These are phyloP conservation scores for Melanophora roralis DNA, from an alignment of 2,888 invertebrate genomes.

Conservation along the genomic window DNA sequence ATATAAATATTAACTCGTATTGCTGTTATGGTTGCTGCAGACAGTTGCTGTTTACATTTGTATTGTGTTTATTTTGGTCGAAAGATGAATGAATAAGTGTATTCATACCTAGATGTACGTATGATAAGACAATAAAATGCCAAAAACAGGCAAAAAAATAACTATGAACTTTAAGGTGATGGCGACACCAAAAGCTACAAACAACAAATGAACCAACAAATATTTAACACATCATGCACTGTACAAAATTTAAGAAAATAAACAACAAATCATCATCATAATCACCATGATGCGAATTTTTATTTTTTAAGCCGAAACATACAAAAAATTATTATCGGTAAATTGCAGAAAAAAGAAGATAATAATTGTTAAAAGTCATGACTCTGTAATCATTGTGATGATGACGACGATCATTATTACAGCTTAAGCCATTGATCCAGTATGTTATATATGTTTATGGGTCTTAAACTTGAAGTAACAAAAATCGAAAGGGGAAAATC, in stretches of 20 bases:
- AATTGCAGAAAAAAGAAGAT: neutral
- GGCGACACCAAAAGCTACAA: conserved; percentile 41
- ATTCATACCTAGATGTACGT: conserved; percentile 43
- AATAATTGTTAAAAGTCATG: conserved; percentile 57
- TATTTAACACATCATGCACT: neutral
- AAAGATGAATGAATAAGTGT: conserved; percentile 50
- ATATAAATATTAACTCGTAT: no score
- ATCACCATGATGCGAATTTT: conserved; percentile 33
- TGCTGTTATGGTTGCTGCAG: conserved; percentile 8
- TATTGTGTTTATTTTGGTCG: neutral
- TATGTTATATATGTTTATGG: conserved; percentile 1
- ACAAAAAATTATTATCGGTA: neutral
- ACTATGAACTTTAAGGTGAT: conserved; percentile 39
- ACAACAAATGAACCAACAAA: neutral
- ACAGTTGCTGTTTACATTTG: conserved; percentile 18
- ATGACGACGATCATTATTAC: neutral
- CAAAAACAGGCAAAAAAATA: neutral
- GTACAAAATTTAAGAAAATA: neutral
- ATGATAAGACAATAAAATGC: conserved; percentile 33
- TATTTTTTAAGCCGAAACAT: neutral
- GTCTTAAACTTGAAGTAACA: neutral
- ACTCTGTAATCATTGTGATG: conserved; percentile 37
- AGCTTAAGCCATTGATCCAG: neutral
- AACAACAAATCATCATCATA: conserved; percentile 43
- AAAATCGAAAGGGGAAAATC: neutral